Conservation (phyloP, 2,888 invertebrate species). For the Ypsolopha sequella region DNA sequence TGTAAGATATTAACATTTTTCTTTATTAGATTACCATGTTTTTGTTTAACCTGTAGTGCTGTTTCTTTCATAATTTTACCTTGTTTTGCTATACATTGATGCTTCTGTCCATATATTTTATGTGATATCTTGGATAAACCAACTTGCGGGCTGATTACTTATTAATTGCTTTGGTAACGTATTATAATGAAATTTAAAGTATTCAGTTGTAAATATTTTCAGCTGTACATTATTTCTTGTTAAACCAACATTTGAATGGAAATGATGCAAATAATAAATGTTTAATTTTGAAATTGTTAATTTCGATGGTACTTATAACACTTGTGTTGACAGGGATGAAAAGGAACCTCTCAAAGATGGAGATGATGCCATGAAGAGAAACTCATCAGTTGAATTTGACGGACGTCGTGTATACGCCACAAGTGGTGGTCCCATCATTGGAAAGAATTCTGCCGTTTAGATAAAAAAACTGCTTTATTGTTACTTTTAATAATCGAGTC, state of each 20-base stretch:
- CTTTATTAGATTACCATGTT: constrained; percentile 11
- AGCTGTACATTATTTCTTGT: too few relatives aligned
- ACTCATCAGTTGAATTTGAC: constrained; percentile 86
- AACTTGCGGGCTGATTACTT: too few relatives aligned
- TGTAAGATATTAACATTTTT: constrained; percentile 62
- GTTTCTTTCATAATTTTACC: constrained; percentile 14
- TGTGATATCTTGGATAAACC: constrained; percentile 7
- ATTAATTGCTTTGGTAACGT: too few relatives aligned
- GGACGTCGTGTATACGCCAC: constrained; percentile 86
- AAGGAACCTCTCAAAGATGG: constrained; percentile 83
- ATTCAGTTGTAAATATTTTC: too few relatives aligned
- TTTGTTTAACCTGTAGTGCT: constrained; percentile 11
- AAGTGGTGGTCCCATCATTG: constrained; percentile 86
- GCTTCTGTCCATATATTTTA: constrained; percentile 11
- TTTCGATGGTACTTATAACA: neutral
- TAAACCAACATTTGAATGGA: too few relatives aligned
- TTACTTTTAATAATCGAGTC: neutral
- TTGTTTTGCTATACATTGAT: constrained; percentile 15
- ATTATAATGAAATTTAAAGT: too few relatives aligned
- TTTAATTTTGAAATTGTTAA: too few relatives aligned
- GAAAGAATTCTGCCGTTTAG: constrained; percentile 91
- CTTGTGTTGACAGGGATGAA: constrained; percentile 73
- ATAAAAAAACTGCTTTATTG: constrained; percentile 4
- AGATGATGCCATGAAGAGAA: constrained; percentile 77
- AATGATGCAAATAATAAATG: too few relatives aligned